Percentiles rank a stretch among this genome's conserved stretches.
These are phyloP conservation scores for Tetraneura akinire DNA, from an alignment of 1,140 invertebrate species.

Conservation along the genomic window DNA sequence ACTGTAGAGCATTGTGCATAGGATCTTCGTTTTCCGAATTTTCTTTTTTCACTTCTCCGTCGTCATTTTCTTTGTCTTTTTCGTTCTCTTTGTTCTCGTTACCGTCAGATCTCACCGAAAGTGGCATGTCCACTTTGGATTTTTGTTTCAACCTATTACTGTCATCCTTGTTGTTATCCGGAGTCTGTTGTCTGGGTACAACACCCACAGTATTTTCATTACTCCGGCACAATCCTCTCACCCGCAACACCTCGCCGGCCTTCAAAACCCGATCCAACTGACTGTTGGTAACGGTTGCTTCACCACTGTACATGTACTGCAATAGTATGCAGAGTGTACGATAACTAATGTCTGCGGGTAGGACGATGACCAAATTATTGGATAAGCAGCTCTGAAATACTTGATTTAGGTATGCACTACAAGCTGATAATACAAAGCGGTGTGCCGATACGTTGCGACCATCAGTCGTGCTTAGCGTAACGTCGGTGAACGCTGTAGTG, in stretches of 20 bases:
- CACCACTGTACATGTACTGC: constrained; percentile 85
- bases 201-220: constrained; percentile 54
- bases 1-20: constrained; percentile 55
- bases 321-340: constrained; percentile 76
- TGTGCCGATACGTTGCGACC: constrained; percentile 81
- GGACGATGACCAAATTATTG: constrained; percentile 69
- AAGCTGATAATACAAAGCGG: constrained; percentile 82
- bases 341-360: constrained; percentile 78
- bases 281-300: constrained; percentile 81
- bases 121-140: constrained; percentile 57
- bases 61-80: constrained; percentile 51
- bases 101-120: constrained; percentile 24
- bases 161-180: constrained; percentile 57
- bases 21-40: constrained; percentile 61
- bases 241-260: constrained; percentile 76
- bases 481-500: constrained; percentile 81
- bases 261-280: constrained; percentile 76
- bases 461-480: constrained; percentile 77
- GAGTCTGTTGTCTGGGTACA: constrained; percentile 52
- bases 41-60: constrained; percentile 61
- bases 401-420: constrained; percentile 65
- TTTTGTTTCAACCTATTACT: constrained; percentile 58
- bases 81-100: constrained; percentile 55
- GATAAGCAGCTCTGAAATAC: constrained; percentile 62
- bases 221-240: constrained; percentile 59